Conservation (phyloP, 1,140 invertebrate genomes). For the Plodia interpunctella region DNA sequence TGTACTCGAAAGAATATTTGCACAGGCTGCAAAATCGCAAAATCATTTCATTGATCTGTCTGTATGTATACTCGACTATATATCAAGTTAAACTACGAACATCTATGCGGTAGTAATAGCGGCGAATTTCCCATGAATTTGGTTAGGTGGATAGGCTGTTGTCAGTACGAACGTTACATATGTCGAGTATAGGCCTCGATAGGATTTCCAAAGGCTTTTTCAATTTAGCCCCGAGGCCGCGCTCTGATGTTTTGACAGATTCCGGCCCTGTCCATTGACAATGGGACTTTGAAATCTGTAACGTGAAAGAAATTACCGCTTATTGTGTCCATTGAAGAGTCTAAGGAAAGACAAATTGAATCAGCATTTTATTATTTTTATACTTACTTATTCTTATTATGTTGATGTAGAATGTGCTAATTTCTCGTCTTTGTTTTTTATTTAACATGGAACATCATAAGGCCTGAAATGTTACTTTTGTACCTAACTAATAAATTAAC, state of each 20-base stretch:
- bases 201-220: constrained; percentile 41
- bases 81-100: neutral
- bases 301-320: neutral
- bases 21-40: constrained; percentile 28
- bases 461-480: too few species aligned
- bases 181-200: constrained; percentile 23
- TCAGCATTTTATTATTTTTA: too few species aligned
- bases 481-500: too few species aligned
- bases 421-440: too few species aligned
- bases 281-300: neutral
- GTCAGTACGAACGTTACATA: constrained; percentile 10
- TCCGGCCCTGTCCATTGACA: constrained; percentile 13
- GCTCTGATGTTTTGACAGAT: constrained; percentile 24
- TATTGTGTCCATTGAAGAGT: neutral
- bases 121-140: too few species aligned
- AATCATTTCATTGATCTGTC: constrained; percentile 34
- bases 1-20: constrained; percentile 31
- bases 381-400: too few species aligned
- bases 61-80: neutral
- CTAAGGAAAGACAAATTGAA: neutral
- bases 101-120: too few species aligned
- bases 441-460: too few species aligned
- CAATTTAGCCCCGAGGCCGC: constrained; percentile 28
- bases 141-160: too few species aligned
- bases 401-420: too few species aligned